Percentiles rank a stretch among this genome's conserved stretches.
Evolutionary conservation across 92 coral and sea anemone species (phyloP).

Genomic region (Heliopora coerulea): DNA sequence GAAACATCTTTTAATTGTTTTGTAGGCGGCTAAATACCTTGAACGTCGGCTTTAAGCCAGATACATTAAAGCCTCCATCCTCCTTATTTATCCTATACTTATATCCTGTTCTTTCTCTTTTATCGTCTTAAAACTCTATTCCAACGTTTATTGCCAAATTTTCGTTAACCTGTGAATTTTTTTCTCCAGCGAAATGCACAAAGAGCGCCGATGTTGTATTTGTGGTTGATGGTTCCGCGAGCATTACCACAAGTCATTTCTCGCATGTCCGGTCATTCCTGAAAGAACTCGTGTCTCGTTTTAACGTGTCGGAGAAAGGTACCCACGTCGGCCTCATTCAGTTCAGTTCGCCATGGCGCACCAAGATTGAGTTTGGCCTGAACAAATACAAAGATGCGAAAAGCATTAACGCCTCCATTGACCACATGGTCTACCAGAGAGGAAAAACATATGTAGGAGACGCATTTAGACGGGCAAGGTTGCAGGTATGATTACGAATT

Average conservation of each 20-base stretch:
- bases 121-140: no score
- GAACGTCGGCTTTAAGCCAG: no score
- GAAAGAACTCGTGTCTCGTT: slow-evolving; percentile 35
- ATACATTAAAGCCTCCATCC: no score
- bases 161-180: background rate
- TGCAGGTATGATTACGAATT: slow-evolving; percentile 11
- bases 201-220: slow-evolving; percentile 33
- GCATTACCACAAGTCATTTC: slow-evolving; percentile 13
- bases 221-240: slow-evolving; percentile 38
- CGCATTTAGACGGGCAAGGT: slow-evolving; percentile 25
- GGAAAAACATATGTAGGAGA: slow-evolving; percentile 34
- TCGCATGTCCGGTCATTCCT: slow-evolving; percentile 14
- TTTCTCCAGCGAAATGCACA: slow-evolving; percentile 10
- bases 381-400: background rate
- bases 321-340: slow-evolving; percentile 35
- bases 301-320: slow-evolving; percentile 13
- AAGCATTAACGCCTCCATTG: slow-evolving; percentile 13
- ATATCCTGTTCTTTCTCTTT: no score
- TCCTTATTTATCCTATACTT: no score
- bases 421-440: slow-evolving; percentile 17
- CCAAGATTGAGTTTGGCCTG: slow-evolving; percentile 32
- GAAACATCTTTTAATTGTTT: no score
- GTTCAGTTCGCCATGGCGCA: slow-evolving; percentile 35
- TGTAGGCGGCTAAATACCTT: no score
- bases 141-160: no score